phyloP scores from a whole-genome alignment of 2,113 vertebrate species.

The Gnathonemus longibarbis region DNA sequence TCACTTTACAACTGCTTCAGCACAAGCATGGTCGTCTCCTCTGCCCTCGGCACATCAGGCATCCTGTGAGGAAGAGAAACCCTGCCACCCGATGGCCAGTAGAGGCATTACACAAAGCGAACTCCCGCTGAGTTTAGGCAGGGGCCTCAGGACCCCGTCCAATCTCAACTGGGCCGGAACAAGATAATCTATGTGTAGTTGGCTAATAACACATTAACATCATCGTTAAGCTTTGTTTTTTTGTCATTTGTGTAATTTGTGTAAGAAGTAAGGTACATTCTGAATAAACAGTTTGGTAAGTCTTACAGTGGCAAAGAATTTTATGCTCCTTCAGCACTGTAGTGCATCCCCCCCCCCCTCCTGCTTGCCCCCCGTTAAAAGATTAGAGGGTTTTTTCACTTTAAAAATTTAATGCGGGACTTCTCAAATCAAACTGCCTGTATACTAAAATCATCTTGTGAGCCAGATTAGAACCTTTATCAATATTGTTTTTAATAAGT shows the following conservation, averaged over 20 bases:
- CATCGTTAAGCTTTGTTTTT: neutral
- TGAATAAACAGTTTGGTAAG: neutral
- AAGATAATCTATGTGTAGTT: neutral
- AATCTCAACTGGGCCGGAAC: neutral
- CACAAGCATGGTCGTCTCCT: neutral
- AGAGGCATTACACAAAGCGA: neutral
- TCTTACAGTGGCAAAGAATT: neutral
- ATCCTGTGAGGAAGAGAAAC: neutral
- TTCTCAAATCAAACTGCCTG: neutral
- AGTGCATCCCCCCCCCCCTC: neutral
- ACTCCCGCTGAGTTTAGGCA: neutral
- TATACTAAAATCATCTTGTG: neutral
- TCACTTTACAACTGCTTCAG: neutral
- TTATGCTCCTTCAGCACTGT: neutral
- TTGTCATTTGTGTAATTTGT: neutral
- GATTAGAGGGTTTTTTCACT: neutral
- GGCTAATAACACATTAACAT: neutral
- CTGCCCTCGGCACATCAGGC: neutral
- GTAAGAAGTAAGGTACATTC: neutral
- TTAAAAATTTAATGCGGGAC: neutral
- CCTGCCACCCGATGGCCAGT: constrained; percentile 15
- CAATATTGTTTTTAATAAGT: neutral
- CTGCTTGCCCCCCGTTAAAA: neutral
- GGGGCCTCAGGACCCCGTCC: neutral
- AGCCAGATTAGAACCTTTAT: neutral